Evolutionary conservation across 2,113 vertebrate genomes (phyloP), one percentile per base, ranked within the genome.

Genomic region (Carassius carassius): DNA sequence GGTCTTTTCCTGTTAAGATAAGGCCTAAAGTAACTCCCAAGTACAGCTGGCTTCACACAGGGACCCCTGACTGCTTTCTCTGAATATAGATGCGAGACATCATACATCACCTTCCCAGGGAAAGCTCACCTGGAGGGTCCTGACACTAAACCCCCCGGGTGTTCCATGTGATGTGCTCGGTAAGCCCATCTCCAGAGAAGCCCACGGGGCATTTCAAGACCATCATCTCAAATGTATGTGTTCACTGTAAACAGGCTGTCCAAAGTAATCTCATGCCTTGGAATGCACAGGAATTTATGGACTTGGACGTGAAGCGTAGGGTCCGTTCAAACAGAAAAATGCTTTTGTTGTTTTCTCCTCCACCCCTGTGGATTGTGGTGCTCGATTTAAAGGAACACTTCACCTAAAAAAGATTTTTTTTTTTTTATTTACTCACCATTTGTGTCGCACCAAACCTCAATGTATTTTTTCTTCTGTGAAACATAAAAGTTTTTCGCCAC

Each of bases 21-120:
- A 74, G 10, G 12, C 44, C 73, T 86, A 85, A 90, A 78, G 86
- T 80, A 82, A 88, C 70, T 85, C 32, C 19, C 37, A 70, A 87
- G 54, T 37, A 35, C 58, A 84, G 74, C 54, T 60, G 78, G 75
- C 11, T 65, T 87, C 74, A 81, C 82, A 73, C 41, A 63, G 79
- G 78, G 84, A 77, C 25, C 73, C 47, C 83, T 79, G 79, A 84
- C 70, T 67, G 67, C 76, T 78, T 63, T 76, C 54, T 80, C 78
- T 86, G 86, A 87, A 82, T 65, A 49, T 70, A 67, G 73, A 85
- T 75, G 67, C 21, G 44, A 67, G 74, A 81, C 51, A 58, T 82
- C 60, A 81, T 63, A 81, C 41, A 41, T 21, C 84, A 81, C 62
- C 62, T 41, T 83, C 84, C 79, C 44, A 35, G 29, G 76, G 54